Evolutionary conservation across 2,113 vertebrate genomes (phyloP).

Genomic region (Pseudorhombus dupliciocellatus): DNA sequence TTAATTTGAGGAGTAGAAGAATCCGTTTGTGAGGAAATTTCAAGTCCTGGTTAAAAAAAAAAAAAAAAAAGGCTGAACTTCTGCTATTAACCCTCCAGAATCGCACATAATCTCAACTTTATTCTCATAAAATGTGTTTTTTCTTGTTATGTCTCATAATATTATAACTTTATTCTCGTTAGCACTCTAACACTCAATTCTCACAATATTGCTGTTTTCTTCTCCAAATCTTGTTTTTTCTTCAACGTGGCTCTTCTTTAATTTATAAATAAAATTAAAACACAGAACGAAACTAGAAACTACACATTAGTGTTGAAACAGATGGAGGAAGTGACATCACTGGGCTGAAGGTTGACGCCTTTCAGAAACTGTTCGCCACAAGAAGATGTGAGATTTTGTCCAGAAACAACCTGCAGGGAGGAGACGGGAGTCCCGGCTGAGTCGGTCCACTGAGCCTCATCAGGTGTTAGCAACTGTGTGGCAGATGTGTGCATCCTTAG

Average conservation of each 20-base stretch:
- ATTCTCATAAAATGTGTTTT: too few species aligned
- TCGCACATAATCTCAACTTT: too few species aligned
- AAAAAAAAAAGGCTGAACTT: too few species aligned
- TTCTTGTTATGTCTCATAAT: too few species aligned
- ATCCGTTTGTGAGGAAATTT: too few species aligned
- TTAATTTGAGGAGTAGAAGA: too few species aligned
- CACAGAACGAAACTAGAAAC: neutral
- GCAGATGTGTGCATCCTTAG: neutral
- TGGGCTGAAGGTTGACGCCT: neutral
- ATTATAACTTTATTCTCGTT: too few species aligned
- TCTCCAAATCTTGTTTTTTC: neutral
- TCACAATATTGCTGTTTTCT: neutral
- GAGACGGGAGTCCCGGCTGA: slow-evolving; percentile 3
- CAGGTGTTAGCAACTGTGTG: slow-evolving; percentile 18
- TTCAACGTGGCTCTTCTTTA: neutral
- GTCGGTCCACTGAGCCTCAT: slow-evolving; percentile 24
- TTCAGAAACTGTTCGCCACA: neutral
- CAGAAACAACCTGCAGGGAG: neutral
- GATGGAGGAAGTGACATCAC: slow-evolving; percentile 2
- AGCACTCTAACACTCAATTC: too few species aligned
- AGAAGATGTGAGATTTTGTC: neutral
- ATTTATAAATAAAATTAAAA: neutral
- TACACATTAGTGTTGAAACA: neutral
- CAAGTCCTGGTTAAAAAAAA: too few species aligned
- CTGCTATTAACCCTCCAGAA: too few species aligned